Base-by-base conservation (phyloP, 2,113 vertebrate species). In the Mastomys natalensis region DNA sequence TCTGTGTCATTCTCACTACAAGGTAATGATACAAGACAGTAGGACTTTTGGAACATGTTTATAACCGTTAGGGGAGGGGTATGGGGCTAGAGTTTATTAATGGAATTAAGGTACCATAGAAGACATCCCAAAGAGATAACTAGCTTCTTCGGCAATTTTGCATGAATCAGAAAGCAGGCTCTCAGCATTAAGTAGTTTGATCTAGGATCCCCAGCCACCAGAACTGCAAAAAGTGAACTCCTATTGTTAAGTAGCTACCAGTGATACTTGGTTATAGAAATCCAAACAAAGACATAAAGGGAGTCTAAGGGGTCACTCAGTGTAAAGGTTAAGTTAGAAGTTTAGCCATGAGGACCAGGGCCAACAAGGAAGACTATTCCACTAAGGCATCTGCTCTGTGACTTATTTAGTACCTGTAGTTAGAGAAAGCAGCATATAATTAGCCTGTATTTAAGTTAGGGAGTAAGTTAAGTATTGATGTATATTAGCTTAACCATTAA, bases 381-480 rank as follows among this genome's bases (percentile, higher is more conserved):
- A 10, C 37, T 58, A 94, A 93, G 62, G n/a, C 31, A 55, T 48
- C 40, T 62, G 21, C 43, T 90, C 37, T 72, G 45, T 77, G 43
- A 87, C 87, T 92, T 58, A 51, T 43, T 96, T 66, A 92, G 22
- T 76, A 77, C 10, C 26, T n/a, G 4, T 3, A 85, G 13, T 70
- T 90, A 70, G 17, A 45, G 64, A 93, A 96, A 64, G n/a, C 1
- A 64, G 9, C 37, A 85, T n/a, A 81, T 51, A 68, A 74, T 43
- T 43, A 58, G 89, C 48, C 13, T 34, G 55, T 37, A 55, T 51
- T 97, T 40, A 96, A 72, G 37, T 80, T 21, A 66, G 64, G 40
- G 82, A 97, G 45, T 85, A 88, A 80, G n/a, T 55, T 55, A 82
- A 82, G 29, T 29, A 51, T 62, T 82, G 48, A 82, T 84, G 45